phyloP scores from a whole-genome alignment of 2,888 invertebrate species.

The Mamestra brassicae region DNA sequence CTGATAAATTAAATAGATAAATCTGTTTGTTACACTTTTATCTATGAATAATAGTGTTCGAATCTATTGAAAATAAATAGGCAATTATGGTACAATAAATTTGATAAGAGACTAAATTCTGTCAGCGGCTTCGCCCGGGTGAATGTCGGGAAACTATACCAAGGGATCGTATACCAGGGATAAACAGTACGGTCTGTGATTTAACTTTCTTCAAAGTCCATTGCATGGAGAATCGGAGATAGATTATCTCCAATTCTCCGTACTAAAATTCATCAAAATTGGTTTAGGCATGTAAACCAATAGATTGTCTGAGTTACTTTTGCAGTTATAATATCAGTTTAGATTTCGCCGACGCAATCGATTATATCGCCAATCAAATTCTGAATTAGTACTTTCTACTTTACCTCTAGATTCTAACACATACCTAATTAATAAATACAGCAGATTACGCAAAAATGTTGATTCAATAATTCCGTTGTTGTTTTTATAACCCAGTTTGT shows the following conservation, averaged over 20 bases:
- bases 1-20: conserved; percentile 47
- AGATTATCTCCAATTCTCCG: background rate
- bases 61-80: background rate
- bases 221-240: too few species aligned
- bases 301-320: background rate
- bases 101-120: too few species aligned
- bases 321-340: background rate
- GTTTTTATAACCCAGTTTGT: conserved; percentile 79
- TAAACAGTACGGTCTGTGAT: too few species aligned
- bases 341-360: background rate
- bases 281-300: background rate
- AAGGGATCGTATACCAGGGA: too few species aligned
- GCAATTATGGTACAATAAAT: background rate
- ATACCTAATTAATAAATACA: conserved; percentile 4
- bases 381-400: conserved; percentile 1
- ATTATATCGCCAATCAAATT: conserved; percentile 7
- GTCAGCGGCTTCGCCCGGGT: background rate
- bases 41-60: conserved; percentile 24
- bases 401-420: conserved; percentile 4
- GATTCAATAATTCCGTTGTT: conserved; percentile 64
- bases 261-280: background rate
- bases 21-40: conserved; percentile 27
- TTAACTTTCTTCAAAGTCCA: too few species aligned
- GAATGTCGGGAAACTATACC: background rate
- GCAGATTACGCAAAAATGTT: conserved; percentile 64